Conservation (phyloP, 2,113 vertebrate genomes). For the Scytalopus superciliaris region DNA sequence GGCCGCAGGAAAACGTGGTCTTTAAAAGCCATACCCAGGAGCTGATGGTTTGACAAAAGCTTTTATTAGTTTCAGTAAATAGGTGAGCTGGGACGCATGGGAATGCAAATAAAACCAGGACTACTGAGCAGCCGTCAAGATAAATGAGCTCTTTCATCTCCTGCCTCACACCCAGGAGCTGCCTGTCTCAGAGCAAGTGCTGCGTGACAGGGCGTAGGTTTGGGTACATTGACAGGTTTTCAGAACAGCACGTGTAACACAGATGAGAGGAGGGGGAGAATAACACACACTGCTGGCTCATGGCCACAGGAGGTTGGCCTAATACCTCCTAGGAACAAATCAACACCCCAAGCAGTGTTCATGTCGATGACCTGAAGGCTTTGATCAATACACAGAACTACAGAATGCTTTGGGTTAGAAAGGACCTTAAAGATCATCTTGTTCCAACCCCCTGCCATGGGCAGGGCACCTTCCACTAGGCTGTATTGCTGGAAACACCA, state of each 20-base stretch:
- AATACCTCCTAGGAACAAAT: neutral
- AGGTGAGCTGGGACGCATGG: neutral
- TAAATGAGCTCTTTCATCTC: slow-evolving; percentile 26
- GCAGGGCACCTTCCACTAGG: neutral
- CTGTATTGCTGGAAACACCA: neutral
- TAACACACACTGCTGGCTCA: neutral
- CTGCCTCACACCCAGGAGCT: neutral
- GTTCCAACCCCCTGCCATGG: neutral
- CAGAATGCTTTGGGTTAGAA: neutral
- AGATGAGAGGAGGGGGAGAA: neutral
- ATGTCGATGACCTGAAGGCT: neutral
- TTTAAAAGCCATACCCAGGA: neutral
- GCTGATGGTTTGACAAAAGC: rapidly evolving
- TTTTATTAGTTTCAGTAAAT: neutral
- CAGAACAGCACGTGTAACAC: neutral
- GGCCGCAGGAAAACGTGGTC: neutral
- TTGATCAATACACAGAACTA: neutral
- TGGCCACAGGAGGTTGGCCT: rapidly evolving
- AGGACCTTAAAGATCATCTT: neutral
- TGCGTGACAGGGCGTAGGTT: neutral
- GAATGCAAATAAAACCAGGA: neutral
- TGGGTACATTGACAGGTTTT: neutral
- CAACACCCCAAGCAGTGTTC: neutral
- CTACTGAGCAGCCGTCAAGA: neutral
- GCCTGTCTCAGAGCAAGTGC: neutral